phyloP scores from a whole-genome alignment of 2,888 invertebrate species.

The Axea sp. region DNA sequence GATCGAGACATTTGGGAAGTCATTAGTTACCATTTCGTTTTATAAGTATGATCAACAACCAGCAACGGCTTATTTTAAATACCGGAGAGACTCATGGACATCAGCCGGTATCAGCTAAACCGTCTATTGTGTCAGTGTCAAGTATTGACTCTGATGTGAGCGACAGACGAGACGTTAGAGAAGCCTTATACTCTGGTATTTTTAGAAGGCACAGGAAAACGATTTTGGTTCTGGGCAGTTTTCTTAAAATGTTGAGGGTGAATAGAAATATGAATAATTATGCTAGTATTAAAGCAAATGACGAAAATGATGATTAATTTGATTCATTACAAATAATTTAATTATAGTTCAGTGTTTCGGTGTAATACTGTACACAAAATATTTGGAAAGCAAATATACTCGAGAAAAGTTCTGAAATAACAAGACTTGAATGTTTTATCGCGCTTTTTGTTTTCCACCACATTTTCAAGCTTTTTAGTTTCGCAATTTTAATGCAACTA shows the following conservation, averaged over 20 bases:
- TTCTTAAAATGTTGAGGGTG: conserved; percentile 78
- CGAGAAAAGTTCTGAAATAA: too few species aligned
- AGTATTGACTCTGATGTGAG: conserved; percentile 78
- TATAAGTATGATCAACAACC: conserved; percentile 77
- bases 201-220: conserved; percentile 78
- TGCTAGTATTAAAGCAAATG: conserved; percentile 78
- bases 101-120: conserved; percentile 75
- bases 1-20: too few species aligned
- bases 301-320: conserved; percentile 75
- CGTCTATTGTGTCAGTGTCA: conserved; percentile 76
- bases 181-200: conserved; percentile 77
- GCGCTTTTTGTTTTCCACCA: too few species aligned
- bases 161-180: conserved; percentile 76
- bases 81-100: conserved; percentile 70
- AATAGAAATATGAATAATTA: conserved; percentile 79
- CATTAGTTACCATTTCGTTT: too few species aligned
- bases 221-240: conserved; percentile 78
- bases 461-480: too few species aligned
- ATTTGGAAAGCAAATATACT: too few species aligned
- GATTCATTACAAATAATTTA: too few species aligned
- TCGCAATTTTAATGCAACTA: too few species aligned
- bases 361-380: too few species aligned
- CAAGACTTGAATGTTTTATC: too few species aligned
- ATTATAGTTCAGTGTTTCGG: too few species aligned
- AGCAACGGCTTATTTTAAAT: conserved; percentile 74